Percentiles rank a stretch among this genome's conserved stretches.
These are phyloP conservation scores for Musca vetustissima DNA, from an alignment of 1,140 invertebrate genomes.

Conservation along the genomic window DNA sequence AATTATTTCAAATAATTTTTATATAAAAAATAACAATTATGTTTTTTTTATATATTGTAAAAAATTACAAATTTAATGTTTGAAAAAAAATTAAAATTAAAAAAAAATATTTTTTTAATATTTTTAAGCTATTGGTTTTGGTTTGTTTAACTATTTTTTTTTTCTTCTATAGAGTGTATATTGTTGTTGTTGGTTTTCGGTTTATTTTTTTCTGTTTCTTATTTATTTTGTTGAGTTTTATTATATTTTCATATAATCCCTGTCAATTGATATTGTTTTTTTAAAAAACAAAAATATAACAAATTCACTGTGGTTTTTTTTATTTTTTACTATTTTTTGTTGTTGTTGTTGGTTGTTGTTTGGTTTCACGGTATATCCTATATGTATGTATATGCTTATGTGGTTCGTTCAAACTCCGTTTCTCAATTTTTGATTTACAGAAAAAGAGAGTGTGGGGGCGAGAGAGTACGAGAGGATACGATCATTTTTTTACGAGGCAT, in stretches of 20 bases:
- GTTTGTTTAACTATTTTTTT: conserved; percentile 22
- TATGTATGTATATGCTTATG: background rate
- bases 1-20: no score
- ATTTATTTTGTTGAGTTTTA: conserved; percentile 16
- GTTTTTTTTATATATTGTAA: no score
- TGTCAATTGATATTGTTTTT: conserved; percentile 44
- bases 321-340: conserved; percentile 17
- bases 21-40: no score
- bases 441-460: background rate
- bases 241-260: conserved; percentile 49
- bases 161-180: conserved; percentile 15
- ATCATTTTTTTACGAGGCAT: no score
- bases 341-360: background rate
- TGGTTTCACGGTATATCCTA: background rate
- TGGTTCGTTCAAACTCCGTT: no score
- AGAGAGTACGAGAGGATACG: no score
- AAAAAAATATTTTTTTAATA: conserved; percentile 22
- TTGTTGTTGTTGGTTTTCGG: conserved; percentile 27
- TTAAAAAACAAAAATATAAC: conserved; percentile 25
- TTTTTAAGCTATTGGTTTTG: conserved; percentile 10
- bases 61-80: background rate
- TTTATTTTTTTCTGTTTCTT: conserved; percentile 14
- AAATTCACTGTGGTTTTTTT: conserved; percentile 19
- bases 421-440: background rate
- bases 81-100: conserved; percentile 20